Conservation (phyloP, 2,888 invertebrate species). For the Cordilura impudica region DNA sequence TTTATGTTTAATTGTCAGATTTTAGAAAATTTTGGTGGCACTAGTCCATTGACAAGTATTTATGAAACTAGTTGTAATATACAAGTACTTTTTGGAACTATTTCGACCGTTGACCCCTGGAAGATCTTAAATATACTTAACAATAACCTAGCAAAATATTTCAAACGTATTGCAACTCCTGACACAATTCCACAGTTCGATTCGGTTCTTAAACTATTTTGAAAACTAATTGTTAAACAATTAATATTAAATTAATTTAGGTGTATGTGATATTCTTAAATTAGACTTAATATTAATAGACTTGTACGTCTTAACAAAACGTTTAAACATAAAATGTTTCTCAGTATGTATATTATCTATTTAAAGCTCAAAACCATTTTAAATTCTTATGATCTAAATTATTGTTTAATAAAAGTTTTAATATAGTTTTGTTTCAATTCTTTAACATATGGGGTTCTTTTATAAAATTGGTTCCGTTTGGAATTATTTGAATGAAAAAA, state of each 20-base stretch:
- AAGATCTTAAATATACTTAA: no score
- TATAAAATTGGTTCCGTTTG: neutral
- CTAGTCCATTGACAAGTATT: no score
- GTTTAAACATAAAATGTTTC: neutral
- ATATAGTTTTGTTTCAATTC: neutral
- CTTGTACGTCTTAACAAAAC: neutral
- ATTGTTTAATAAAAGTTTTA: neutral
- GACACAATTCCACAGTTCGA: no score
- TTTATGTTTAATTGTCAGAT: no score
- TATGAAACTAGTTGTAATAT: no score
- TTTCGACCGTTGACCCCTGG: no score
- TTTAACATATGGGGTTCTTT: neutral
- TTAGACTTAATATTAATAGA: no score
- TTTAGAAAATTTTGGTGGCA: no score
- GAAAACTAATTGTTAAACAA: neutral
- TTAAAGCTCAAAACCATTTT: constrained; percentile 58
- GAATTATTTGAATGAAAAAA: neutral
- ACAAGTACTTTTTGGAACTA: no score
- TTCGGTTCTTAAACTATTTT: no score
- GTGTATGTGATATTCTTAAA: constrained; percentile 10
- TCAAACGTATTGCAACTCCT: no score
- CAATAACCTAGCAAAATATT: constrained; percentile 22
- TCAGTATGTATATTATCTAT: neutral
- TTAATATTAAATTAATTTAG: neutral
- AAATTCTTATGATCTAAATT: constrained; percentile 7